Conservation (phyloP, 2,797 vertebrate species). For the Cossypha caffra region DNA sequence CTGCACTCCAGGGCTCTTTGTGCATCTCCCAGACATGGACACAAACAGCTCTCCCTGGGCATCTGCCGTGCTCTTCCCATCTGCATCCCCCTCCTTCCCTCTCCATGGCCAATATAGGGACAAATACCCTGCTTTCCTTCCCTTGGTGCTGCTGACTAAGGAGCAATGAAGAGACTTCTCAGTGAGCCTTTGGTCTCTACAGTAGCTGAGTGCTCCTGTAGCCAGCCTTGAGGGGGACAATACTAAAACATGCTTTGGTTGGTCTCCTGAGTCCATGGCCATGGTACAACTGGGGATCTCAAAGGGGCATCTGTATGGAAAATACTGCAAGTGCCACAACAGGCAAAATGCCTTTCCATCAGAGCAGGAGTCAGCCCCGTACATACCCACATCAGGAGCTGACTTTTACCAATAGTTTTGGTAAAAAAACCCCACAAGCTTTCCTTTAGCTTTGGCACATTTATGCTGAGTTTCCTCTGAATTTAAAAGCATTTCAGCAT, state of each 20-base stretch:
- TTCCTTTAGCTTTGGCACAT: background rate
- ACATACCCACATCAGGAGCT: fast-evolving
- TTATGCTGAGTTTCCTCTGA: background rate
- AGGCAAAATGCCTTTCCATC: background rate
- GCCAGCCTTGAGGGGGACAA: background rate
- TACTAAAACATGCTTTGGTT: background rate
- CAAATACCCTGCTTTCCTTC: background rate
- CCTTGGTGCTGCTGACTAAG: background rate
- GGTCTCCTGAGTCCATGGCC: background rate
- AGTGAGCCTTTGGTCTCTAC: background rate
- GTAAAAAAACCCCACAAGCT: background rate
- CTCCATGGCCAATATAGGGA: background rate
- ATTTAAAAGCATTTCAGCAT: background rate
- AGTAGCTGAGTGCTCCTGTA: background rate
- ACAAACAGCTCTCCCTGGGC: background rate
- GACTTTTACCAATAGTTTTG: background rate
- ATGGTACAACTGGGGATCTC: background rate
- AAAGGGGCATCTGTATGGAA: background rate
- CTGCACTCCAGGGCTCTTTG: fast-evolving
- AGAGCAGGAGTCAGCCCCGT: fast-evolving
- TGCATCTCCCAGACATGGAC: background rate
- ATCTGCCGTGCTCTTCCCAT: background rate
- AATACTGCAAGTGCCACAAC: background rate
- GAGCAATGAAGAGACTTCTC: background rate
- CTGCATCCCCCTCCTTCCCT: background rate